Evolutionary conservation across 1,140 invertebrate genomes (phyloP), one percentile per base, ranked within the genome.

Genomic region (Campoletis sonorensis): DNA sequence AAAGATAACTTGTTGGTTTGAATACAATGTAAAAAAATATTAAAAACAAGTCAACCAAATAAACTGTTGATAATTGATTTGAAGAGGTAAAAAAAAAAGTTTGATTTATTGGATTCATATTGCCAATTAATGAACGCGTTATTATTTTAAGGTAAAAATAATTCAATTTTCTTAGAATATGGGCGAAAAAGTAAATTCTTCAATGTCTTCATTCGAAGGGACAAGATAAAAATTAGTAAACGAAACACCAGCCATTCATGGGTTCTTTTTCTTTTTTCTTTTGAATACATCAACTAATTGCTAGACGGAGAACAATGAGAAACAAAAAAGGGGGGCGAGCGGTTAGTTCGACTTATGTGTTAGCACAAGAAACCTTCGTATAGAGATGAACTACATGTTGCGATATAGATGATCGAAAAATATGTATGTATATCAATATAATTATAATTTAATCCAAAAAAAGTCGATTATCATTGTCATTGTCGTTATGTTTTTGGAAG

Each of bases 331-430:
- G 23, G 23, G 85, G 84, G 85, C 88, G 88, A 91, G 89, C 90
- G 90, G 90, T 92, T 92, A 92, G 91, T 92, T 87, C 86, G 87
- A 91, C 86, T 90, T 85, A 72, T 87, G 86, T 90, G 90, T 92
- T 92, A 91, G 87, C 88, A 92, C 90, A 91, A 91, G 88, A 92
- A 92, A 88, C 85, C 85, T 88, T 89, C 82, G 82, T 83, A 73
- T 67, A 80, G 79, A 88, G 82, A 84, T 81, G 76, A 82, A 68
- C 54, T 83, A 79, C 76, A 79, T 72, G 33, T 79, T 84, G 73
- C 33, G 33, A 80, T 85, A 83, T 85, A 85, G 84, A 84, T 87
- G 80, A 78, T 58, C 49, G 11, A 61, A 78, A 37, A 4, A 45
- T 45, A 40, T 37, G 26, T 33, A 37, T 64, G 58, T 75, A 40